Evolutionary conservation across 2,797 vertebrate species (phyloP).

Genomic region (Spinibarbus caldwelli): DNA sequence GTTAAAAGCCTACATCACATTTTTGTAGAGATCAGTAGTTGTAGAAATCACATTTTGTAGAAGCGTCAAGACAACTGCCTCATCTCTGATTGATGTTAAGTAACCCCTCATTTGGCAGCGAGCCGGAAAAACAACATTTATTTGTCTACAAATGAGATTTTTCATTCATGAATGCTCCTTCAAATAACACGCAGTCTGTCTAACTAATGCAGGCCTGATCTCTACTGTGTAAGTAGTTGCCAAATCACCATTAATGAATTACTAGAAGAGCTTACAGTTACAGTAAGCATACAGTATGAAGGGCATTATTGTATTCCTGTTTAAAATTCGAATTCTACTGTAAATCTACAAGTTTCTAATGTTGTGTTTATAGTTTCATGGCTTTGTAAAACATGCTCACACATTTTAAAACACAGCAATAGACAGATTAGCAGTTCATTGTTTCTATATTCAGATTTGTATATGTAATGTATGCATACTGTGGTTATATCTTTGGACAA

Average conservation of each 20-base stretch:
- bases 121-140: neutral
- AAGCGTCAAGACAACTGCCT: neutral
- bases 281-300: neutral
- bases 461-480: neutral
- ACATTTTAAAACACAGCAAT: neutral
- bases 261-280: neutral
- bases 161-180: neutral
- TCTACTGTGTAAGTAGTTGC: neutral
- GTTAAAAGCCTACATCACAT: neutral
- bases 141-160: neutral
- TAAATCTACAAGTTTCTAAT: conserved; percentile 12
- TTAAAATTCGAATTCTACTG: neutral
- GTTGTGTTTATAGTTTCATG: neutral
- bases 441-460: neutral
- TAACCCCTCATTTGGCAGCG: neutral
- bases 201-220: neutral
- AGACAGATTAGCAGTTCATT: neutral
- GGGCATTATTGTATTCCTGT: conserved; percentile 10
- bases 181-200: neutral
- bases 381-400: neutral
- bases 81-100: neutral
- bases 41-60: neutral
- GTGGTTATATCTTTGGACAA: neutral
- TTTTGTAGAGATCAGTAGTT: neutral
- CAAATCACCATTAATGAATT: neutral